Conservation (phyloP, 2,888 invertebrate genomes). For the Chydorus sphaericus region DNA sequence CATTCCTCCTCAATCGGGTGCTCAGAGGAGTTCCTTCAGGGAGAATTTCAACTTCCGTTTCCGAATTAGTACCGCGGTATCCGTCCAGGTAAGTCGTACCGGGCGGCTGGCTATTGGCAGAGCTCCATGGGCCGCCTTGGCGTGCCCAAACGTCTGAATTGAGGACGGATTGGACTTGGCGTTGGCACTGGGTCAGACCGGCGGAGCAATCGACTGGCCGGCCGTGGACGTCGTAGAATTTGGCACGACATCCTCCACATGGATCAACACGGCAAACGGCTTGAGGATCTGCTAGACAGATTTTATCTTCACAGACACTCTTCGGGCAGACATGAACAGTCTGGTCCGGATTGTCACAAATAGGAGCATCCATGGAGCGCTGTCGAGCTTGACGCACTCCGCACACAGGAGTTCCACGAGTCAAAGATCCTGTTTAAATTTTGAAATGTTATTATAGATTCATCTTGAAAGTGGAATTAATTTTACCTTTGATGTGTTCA, state of each 20-base stretch:
- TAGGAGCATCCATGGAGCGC: slow-evolving; percentile 28
- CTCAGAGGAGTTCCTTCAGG: background rate
- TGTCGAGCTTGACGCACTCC: slow-evolving; percentile 63
- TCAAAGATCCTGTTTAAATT: slow-evolving; percentile 37
- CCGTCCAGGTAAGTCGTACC: background rate
- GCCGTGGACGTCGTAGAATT: slow-evolving; percentile 24
- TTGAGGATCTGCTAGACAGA: slow-evolving; percentile 25
- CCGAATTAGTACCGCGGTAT: background rate
- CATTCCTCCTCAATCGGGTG: background rate
- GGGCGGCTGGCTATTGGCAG: background rate
- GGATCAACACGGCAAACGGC: slow-evolving; percentile 27
- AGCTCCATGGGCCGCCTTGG: slow-evolving; percentile 2
- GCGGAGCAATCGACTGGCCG: slow-evolving; percentile 24
- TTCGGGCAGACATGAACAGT: slow-evolving; percentile 25
- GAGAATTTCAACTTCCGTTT: slow-evolving; percentile 5
- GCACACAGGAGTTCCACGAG: slow-evolving; percentile 58
- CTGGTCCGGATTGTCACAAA: slow-evolving; percentile 25
- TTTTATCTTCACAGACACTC: slow-evolving; percentile 24
- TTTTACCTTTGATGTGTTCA: slow-evolving; percentile 54
- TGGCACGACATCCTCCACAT: slow-evolving; percentile 26
- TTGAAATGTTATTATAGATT: background rate
- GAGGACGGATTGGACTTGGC: slow-evolving; percentile 20
- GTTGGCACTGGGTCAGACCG: slow-evolving; percentile 24
- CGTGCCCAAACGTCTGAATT: slow-evolving; percentile 4
- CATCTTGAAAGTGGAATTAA: background rate